Base-by-base conservation (phyloP, 2,797 vertebrate genomes). In the Esox masquinongy region DNA sequence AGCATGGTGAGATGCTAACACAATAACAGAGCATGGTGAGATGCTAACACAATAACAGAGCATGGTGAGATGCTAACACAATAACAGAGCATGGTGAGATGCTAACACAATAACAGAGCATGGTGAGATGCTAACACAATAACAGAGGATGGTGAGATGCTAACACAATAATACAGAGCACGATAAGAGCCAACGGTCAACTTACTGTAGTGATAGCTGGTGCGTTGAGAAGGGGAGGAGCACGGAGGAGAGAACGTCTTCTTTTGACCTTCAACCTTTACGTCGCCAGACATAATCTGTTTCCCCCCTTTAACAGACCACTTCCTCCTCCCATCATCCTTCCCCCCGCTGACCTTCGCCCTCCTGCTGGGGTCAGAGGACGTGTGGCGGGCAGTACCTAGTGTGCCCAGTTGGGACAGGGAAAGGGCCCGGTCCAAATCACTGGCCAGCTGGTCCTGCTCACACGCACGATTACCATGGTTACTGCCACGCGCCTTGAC, bases 121-220 rank as follows among this genome's bases (percentile, higher is more conserved):
- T 14, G 43, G 43, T 47, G 43, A 47, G 12, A 47, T 14, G 43
- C 43, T 47, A 47, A 47, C 43, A 47, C 43, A 47, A 0, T 47
- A 47, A 47, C 43, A 43, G 5, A 43, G 39, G 1, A 14, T 47
- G 43, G 43, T 47, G 43, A 47, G 43, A 4, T 14, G n/a, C 9
- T 24, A 56, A 56, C 53, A 56, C 53, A 56, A 0, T 2, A n/a
- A 22, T 4, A 59, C 56, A 22, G 6, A n/a, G 17, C 19, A 2
- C 9, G 16, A 2, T n/a, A 56, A 36, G 36, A 39, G 36, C 36
- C 31, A 39, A 43, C 36, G 31, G 0, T 5, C 17, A 69, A 98
- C 98, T 99, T 95, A 99, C 97, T 97, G 92, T 97, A 98, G 63
- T 96, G 98, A 88, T 95, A 97, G 94, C 97, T 98, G 97, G 97